Base-by-base conservation (phyloP, 2,113 vertebrate genomes). In the Genyomyrus donnyi region DNA sequence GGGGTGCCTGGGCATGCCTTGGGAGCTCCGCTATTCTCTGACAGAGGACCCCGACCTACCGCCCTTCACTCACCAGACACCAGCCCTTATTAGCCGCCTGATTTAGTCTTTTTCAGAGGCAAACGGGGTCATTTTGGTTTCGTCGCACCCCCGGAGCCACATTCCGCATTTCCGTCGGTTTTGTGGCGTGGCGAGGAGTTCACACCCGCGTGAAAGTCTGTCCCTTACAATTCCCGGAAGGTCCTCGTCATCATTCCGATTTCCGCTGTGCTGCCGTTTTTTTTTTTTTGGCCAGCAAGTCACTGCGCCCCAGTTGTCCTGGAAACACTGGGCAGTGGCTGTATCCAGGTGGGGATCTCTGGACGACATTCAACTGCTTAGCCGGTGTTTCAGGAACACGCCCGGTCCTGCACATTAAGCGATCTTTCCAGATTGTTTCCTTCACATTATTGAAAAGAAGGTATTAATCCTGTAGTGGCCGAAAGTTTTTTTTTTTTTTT, bases 341-440 rank as follows among this genome's bases (percentile, higher is more conserved):
- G 92, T 49, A 58, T 92, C 91, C 91, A 93, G 91, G 91, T 91
- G 91, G 74, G 88, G 90, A 87, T 89, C 92, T 92, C 91, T 80
- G 91, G 91, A 91, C 90, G 90, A 24, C 86, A 39, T 89, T 42
- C 42, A 17, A 92, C 87, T 93, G 92, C 93, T 93, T 92, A 93
- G 90, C 83, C 89, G 92, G 90, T 19, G 21, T 93, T 92, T 92
- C 24, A 5, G 91, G 87, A 89, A 48, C 56, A 4, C 89, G 77
- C 89, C 87, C 90, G 77, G 86, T 88, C 46, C 56, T 90, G 88
- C 88, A 91, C 39, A 85, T 62, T 88, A 62, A 49, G 89, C 27
- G 85, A 91, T 90, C 91, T 89, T 90, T 93, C 91, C 90, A 58
- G 66, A 11, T 31, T 91, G 89, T 91, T 94, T 93, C 90, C 89